These are phyloP conservation scores for Ptiloglossa arizonensis DNA, from an alignment of 1,140 invertebrate species.

Conservation along the genomic window DNA sequence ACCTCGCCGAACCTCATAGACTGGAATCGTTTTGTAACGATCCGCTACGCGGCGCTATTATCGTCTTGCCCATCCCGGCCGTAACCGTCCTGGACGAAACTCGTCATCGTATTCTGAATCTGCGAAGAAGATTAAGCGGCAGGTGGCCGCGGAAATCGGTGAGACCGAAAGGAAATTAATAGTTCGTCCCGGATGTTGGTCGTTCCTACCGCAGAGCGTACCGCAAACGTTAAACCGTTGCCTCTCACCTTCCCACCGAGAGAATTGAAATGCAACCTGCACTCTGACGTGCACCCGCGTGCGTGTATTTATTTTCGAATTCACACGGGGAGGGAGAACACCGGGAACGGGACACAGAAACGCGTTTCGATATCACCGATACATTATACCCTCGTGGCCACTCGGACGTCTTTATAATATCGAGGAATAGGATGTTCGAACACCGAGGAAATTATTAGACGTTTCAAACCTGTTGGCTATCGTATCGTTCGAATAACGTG, in stretches of 20 bases:
- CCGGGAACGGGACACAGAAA: no score
- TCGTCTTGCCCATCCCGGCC: neutral
- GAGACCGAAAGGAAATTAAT: conserved; percentile 71
- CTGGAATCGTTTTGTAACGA: conserved; percentile 6
- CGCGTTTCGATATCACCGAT: no score
- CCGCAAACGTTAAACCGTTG: conserved; percentile 66
- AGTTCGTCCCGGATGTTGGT: conserved; percentile 68
- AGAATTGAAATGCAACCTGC: conserved; percentile 36
- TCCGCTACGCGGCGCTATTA: neutral
- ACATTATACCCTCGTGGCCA: no score
- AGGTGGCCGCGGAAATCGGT: conserved; percentile 61
- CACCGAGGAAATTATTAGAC: no score
- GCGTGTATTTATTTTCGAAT: conserved; percentile 29
- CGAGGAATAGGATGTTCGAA: no score
- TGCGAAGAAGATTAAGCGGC: conserved; percentile 59
- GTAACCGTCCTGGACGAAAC: conserved; percentile 21
- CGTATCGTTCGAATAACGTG: no score
- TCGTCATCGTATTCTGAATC: conserved; percentile 44
- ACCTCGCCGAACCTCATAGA: neutral
- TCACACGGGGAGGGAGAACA: no score
- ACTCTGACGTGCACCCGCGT: conserved; percentile 1
- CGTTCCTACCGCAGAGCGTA: conserved; percentile 62
- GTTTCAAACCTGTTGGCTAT: no score
- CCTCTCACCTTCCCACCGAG: conserved; percentile 17
- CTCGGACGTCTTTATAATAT: no score